A percentile compares a stretch with the other conserved stretches of the same genome.
These are phyloP conservation scores for Drosophila rhopaloa DNA, from an alignment of 1,140 invertebrate species.

Conservation along the genomic window DNA sequence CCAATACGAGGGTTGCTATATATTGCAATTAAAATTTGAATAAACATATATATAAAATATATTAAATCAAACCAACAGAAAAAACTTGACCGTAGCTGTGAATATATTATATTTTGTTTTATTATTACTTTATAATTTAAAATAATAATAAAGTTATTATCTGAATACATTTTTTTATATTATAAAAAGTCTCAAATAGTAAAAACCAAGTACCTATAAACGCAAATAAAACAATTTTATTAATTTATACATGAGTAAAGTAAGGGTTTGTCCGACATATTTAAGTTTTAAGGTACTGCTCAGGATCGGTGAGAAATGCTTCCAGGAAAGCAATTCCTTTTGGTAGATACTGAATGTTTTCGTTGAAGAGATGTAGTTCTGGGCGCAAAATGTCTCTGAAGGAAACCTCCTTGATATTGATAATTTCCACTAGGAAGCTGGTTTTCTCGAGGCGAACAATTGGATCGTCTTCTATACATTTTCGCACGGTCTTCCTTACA, in stretches of 20 bases:
- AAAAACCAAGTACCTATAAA: background rate
- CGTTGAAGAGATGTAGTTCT: conserved; percentile 57
- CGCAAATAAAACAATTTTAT: background rate
- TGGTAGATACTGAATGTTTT: conserved; percentile 62
- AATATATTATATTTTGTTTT: too few species aligned
- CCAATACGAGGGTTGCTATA: too few species aligned
- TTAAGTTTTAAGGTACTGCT: conserved; percentile 45
- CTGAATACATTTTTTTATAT: too few species aligned
- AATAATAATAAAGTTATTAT: too few species aligned
- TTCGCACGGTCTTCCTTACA: conserved; percentile 34
- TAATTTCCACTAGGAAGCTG: conserved; percentile 43
- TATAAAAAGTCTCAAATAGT: background rate
- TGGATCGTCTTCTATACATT: conserved; percentile 8
- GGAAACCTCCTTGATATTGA: conserved; percentile 43
- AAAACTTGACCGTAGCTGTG: too few species aligned
- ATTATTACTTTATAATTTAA: too few species aligned
- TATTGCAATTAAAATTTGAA: too few species aligned
- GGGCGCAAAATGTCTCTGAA: conserved; percentile 57
- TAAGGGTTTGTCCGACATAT: background rate
- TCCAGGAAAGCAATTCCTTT: conserved; percentile 56
- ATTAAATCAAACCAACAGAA: too few species aligned
- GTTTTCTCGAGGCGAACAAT: conserved; percentile 24
- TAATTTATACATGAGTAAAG: background rate
- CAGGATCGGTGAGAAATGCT: conserved; percentile 48
- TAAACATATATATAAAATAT: too few species aligned